Percentiles rank a stretch among this genome's conserved stretches.
These are phyloP conservation scores for Onychostoma macrolepis DNA, from an alignment of 2,113 vertebrate species.

Conservation along the genomic window DNA sequence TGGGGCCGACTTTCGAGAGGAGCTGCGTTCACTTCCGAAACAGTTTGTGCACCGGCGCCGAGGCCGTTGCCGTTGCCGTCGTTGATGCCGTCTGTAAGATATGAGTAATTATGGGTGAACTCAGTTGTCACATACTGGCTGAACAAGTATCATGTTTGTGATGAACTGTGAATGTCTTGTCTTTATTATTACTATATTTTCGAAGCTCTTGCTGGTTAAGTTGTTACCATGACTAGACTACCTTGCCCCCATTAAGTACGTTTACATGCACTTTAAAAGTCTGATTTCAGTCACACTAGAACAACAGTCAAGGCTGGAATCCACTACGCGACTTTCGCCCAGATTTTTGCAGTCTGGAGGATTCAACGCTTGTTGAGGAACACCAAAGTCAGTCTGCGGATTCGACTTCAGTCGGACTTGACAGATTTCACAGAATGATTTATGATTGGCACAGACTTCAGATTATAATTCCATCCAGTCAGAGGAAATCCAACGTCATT, in stretches of 20 bases:
- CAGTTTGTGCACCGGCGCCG: constrained; percentile 89
- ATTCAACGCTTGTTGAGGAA: background rate
- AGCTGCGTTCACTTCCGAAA: constrained; percentile 89
- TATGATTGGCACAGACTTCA: background rate
- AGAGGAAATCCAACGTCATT: background rate
- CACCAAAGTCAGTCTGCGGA: background rate
- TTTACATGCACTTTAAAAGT: constrained; percentile 8
- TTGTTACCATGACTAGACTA: background rate
- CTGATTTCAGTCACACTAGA: background rate
- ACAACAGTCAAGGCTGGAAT: constrained; percentile 3
- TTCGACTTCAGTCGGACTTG: background rate
- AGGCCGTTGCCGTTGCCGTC: constrained; percentile 83
- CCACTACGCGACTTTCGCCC: background rate
- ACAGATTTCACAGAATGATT: background rate
- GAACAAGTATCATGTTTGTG: background rate
- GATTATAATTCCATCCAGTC: background rate
- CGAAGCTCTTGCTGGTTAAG: background rate
- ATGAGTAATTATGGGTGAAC: constrained; percentile 76
- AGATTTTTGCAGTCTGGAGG: background rate
- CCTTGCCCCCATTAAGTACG: background rate
- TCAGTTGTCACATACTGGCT: constrained; percentile 64
- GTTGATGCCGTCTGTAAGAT: constrained; percentile 88
- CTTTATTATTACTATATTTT: background rate
- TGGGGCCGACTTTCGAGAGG: constrained; percentile 73
- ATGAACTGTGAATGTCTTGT: constrained; percentile 1